A percentile compares a stretch with the other conserved stretches of the same genome.
phyloP scores from a whole-genome alignment of 2,888 invertebrate genomes.

The Scelioninae gen. 1 region DNA sequence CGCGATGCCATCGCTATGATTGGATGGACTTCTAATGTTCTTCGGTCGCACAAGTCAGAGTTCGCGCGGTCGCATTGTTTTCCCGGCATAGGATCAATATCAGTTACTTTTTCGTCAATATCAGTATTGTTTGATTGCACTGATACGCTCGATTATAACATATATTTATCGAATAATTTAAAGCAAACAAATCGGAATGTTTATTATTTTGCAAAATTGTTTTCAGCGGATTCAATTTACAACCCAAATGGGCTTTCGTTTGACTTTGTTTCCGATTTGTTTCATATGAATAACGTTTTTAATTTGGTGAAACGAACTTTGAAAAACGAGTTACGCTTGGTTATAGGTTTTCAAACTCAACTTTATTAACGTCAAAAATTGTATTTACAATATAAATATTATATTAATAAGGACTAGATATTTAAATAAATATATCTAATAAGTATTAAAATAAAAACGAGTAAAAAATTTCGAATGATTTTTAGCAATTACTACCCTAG shows the following conservation, averaged over 20 bases:
- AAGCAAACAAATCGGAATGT: slow-evolving; percentile 12
- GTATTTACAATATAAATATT: too few species aligned
- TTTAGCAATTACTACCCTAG: too few species aligned
- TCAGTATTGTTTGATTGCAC: not conserved
- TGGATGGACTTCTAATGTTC: slow-evolving; percentile 52
- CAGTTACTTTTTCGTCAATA: not conserved
- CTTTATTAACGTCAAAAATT: slow-evolving; percentile 22
- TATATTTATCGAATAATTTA: slow-evolving; percentile 9
- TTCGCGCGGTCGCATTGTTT: slow-evolving; percentile 7
- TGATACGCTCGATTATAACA: slow-evolving; percentile 6
- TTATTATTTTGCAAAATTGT: slow-evolving; percentile 12
- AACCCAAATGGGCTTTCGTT: slow-evolving; percentile 21
- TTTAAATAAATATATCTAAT: too few species aligned
- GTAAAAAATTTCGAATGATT: too few species aligned
- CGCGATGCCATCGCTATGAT: slow-evolving; percentile 66
- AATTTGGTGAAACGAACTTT: slow-evolving; percentile 21
- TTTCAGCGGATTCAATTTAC: slow-evolving; percentile 26
- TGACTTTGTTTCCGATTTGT: slow-evolving; percentile 26
- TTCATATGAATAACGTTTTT: slow-evolving; percentile 6
- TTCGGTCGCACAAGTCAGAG: slow-evolving; percentile 13
- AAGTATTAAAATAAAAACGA: too few species aligned
- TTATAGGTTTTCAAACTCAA: slow-evolving; percentile 10
- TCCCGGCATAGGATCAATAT: slow-evolving; percentile 13
- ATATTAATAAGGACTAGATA: too few species aligned
- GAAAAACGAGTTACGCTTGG: slow-evolving; percentile 13